These are phyloP conservation scores for Halichoeres trimaculatus DNA, from an alignment of 2,113 vertebrate genomes.

Conservation along the genomic window DNA sequence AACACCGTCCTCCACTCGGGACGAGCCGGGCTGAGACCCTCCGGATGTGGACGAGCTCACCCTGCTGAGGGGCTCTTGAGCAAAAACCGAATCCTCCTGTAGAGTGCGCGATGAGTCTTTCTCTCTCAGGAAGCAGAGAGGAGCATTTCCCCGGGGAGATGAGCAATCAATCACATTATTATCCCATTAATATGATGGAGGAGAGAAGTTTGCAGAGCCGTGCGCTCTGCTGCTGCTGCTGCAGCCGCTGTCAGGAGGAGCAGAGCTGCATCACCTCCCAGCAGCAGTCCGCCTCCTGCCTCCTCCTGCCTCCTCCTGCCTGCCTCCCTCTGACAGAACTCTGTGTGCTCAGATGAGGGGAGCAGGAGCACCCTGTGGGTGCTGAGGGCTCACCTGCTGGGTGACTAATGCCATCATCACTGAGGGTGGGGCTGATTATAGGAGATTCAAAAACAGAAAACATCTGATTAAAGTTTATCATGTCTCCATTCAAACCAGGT, in stretches of 20 bases:
- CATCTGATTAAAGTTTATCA: no score
- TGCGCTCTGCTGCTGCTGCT: conserved; percentile 1
- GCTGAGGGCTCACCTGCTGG: conserved; percentile 43
- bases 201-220: conserved; percentile 33
- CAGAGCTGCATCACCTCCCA: conserved; percentile 21
- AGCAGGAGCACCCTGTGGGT: conserved; percentile 3
- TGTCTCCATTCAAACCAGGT: no score
- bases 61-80: conserved; percentile 15
- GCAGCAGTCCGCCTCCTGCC: not conserved
- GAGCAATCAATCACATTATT: conserved; percentile 54
- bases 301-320: no score
- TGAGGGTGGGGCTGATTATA: not conserved
- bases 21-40: not conserved
- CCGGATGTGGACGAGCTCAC: not conserved
- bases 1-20: not conserved
- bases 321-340: not conserved
- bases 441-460: not conserved
- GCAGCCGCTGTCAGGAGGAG: conserved; percentile 5
- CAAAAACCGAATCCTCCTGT: conserved; percentile 8
- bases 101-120: conserved; percentile 14
- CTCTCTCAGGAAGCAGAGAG: conserved; percentile 41
- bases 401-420: not conserved
- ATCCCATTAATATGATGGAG: conserved; percentile 61
- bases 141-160: conserved; percentile 15
- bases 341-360: conserved; percentile 15